Conservation (phyloP, 2,113 vertebrate species). For the Pollimyrus isidori region DNA sequence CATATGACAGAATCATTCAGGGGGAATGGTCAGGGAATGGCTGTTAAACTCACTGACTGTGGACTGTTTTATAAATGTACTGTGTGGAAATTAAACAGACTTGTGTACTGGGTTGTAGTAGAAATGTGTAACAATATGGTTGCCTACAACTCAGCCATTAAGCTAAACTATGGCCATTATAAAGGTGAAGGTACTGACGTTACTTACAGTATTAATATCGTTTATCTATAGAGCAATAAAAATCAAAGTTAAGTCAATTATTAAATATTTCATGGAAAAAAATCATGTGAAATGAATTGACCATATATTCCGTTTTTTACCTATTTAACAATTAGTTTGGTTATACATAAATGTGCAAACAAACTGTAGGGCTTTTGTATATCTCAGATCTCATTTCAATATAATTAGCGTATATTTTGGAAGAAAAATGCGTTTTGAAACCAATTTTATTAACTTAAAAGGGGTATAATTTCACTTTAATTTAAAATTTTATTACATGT, state of each 20-base stretch:
- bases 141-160: neutral
- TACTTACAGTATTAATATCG: neutral
- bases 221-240: neutral
- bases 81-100: neutral
- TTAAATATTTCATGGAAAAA: constrained; percentile 6
- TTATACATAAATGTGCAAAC: constrained; percentile 37
- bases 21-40: neutral
- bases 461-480: constrained; percentile 31
- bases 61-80: neutral
- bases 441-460: constrained; percentile 25
- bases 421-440: constrained; percentile 21
- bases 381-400: constrained; percentile 47
- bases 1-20: neutral
- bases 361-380: constrained; percentile 34
- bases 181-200: neutral
- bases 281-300: constrained; percentile 14
- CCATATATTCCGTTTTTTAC: constrained; percentile 29
- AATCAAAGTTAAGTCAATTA: neutral
- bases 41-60: neutral
- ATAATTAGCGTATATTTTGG: constrained; percentile 43
- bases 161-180: neutral
- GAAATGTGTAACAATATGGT: neutral
- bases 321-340: constrained; percentile 42
- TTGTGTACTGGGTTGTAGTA: neutral
- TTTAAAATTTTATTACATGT: constrained; percentile 39